Conservation (phyloP, 2,113 vertebrate species). For the Ancistrus triradiatus region DNA sequence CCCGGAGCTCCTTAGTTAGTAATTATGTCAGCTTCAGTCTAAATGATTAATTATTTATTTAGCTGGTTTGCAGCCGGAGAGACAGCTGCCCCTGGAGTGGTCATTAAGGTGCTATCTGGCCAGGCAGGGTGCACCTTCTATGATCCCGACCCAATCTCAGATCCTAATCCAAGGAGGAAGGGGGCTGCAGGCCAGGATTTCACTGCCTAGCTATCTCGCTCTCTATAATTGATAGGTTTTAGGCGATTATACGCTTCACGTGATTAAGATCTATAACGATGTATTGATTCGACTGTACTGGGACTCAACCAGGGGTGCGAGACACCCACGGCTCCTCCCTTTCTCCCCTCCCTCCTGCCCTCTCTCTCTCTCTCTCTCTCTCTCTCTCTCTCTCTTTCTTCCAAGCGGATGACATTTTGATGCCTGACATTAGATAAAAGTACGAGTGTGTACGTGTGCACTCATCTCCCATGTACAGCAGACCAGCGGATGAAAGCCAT, state of each 20-base stretch:
- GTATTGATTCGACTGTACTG: slow-evolving; percentile 69
- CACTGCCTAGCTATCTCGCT: slow-evolving; percentile 63
- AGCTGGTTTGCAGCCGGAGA: slow-evolving; percentile 66
- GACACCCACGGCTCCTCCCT: slow-evolving; percentile 52
- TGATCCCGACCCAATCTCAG: slow-evolving; percentile 75
- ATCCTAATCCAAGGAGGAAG: slow-evolving; percentile 76
- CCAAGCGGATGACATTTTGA: slow-evolving; percentile 51
- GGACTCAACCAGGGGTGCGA: slow-evolving; percentile 53
- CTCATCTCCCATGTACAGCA: slow-evolving; percentile 29
- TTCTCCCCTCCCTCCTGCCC: neutral
- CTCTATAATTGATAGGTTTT: slow-evolving; percentile 78
- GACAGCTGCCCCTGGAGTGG: slow-evolving; percentile 70
- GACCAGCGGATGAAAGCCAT: slow-evolving; percentile 44
- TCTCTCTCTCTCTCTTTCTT: slow-evolving; percentile 1
- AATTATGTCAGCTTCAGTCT: slow-evolving; percentile 71
- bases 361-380: neutral
- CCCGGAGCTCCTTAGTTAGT: slow-evolving; percentile 62
- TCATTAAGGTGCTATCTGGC: slow-evolving; percentile 75
- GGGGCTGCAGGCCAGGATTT: slow-evolving; percentile 75
- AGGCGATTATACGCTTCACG: slow-evolving; percentile 70
- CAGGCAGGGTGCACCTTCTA: slow-evolving; percentile 62
- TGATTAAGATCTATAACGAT: slow-evolving; percentile 77
- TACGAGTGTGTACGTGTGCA: neutral
- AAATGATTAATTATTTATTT: slow-evolving; percentile 75
- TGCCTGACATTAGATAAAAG: slow-evolving; percentile 54